A percentile compares a stretch with the other conserved stretches of the same genome.
Conservation (phyloP, 2,888 invertebrate species). For the Orthosia incerta region DNA sequence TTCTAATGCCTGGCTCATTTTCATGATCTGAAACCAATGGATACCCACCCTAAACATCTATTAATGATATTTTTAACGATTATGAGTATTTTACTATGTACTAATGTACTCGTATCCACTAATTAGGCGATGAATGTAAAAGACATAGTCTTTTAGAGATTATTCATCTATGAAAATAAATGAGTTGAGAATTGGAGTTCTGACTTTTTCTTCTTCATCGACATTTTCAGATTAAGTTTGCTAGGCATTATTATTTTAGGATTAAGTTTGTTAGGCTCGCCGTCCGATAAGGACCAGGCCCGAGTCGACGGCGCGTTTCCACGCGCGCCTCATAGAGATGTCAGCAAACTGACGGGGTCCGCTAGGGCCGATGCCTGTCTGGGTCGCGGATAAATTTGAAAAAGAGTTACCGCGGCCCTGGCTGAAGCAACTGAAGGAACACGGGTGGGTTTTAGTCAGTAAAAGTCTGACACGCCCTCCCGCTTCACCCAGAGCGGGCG, state of each 20-base stretch:
- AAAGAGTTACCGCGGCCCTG: no score
- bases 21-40: slow-evolving; percentile 20
- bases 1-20: neutral
- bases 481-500: no score
- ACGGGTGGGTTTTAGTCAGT: neutral
- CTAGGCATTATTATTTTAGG: no score
- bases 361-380: no score
- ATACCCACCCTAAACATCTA: slow-evolving; percentile 11
- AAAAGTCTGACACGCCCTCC: no score
- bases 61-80: slow-evolving; percentile 48
- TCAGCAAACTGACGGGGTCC: no score
- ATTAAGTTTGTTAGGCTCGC: no score
- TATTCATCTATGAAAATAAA: slow-evolving; percentile 77
- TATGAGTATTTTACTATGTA: slow-evolving; percentile 47
- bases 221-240: neutral
- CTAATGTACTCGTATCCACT: slow-evolving; percentile 74
- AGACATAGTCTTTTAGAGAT: slow-evolving; percentile 84
- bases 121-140: slow-evolving; percentile 72
- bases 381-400: no score
- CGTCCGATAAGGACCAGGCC: no score
- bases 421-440: no score
- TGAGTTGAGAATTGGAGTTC: slow-evolving; percentile 61
- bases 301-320: no score
- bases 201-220: slow-evolving; percentile 31
- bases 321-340: no score